phyloP scores from a whole-genome alignment of 2,888 invertebrate species.

The Bedellia somnulentella region DNA sequence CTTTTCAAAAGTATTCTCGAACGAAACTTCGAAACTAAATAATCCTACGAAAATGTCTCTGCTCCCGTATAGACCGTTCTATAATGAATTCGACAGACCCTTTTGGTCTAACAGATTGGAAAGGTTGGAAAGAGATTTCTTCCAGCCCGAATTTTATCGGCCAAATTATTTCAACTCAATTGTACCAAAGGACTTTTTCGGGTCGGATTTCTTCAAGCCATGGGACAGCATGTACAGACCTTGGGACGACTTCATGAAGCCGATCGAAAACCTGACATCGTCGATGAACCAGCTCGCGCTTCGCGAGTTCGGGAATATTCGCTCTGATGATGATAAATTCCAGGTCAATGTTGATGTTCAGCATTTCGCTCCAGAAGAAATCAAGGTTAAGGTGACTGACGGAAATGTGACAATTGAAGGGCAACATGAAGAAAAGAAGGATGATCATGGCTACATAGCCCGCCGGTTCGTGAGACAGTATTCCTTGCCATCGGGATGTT shows the following conservation, averaged over 20 bases:
- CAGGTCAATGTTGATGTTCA: slow-evolving; percentile 75
- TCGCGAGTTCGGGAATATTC: slow-evolving; percentile 39
- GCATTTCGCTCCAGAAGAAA: slow-evolving; percentile 75
- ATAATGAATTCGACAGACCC: slow-evolving; percentile 29
- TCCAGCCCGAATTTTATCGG: slow-evolving; percentile 18
- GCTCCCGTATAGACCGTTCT: slow-evolving; percentile 23
- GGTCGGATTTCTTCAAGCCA: slow-evolving; percentile 16
- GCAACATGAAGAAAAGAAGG: slow-evolving; percentile 75
- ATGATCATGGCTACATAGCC: slow-evolving; percentile 72
- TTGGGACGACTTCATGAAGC: slow-evolving; percentile 20
- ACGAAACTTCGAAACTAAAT: slow-evolving; percentile 5
- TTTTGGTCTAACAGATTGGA: slow-evolving; percentile 42
- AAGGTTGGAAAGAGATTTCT: slow-evolving; percentile 20
- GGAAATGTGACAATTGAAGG: slow-evolving; percentile 71
- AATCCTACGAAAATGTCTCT: slow-evolving; percentile 29
- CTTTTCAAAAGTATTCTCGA: slow-evolving; percentile 9
- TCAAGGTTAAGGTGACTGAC: slow-evolving; percentile 72
- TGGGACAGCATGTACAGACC: slow-evolving; percentile 18
- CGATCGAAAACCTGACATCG: slow-evolving; percentile 28
- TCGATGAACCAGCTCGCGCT: slow-evolving; percentile 35
- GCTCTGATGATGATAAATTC: slow-evolving; percentile 57
- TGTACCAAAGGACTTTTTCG: slow-evolving; percentile 15
- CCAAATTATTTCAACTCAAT: slow-evolving; percentile 16
- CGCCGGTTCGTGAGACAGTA: slow-evolving; percentile 75
- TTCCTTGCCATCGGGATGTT: slow-evolving; percentile 70